Conservation (phyloP, 2,797 vertebrate genomes). For the Sebastes diploproa region DNA sequence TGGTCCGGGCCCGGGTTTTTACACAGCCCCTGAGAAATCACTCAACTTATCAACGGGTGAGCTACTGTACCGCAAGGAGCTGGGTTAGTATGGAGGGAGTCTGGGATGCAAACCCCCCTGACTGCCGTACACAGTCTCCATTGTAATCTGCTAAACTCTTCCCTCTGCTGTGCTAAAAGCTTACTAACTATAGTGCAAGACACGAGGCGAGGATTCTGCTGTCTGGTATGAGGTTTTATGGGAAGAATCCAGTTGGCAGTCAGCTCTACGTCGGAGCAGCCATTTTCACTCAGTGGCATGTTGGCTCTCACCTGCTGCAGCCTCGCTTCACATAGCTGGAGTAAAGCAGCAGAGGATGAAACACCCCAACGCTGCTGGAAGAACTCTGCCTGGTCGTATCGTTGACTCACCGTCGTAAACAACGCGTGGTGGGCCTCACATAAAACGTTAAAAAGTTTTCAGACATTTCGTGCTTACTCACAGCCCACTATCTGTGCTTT, state of each 20-base stretch:
- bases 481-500: slow-evolving; percentile 46
- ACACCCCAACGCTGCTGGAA: slow-evolving; percentile 4
- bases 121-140: slow-evolving; percentile 53
- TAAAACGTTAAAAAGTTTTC: slow-evolving; percentile 43
- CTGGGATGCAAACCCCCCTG: slow-evolving; percentile 53
- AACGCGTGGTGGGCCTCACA: slow-evolving; percentile 26
- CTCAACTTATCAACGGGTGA: slow-evolving; percentile 78
- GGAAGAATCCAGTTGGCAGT: slow-evolving; percentile 30
- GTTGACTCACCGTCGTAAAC: slow-evolving; percentile 56
- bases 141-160: slow-evolving; percentile 58
- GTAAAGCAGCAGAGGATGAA: slow-evolving; percentile 11
- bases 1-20: slow-evolving; percentile 63
- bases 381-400: slow-evolving; percentile 6
- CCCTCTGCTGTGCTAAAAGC: slow-evolving; percentile 44
- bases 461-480: slow-evolving; percentile 53
- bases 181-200: slow-evolving; percentile 32
- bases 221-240: slow-evolving; percentile 8
- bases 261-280: neutral
- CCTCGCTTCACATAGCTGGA: slow-evolving; percentile 7
- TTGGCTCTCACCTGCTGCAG: slow-evolving; percentile 14
- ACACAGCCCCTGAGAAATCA: slow-evolving; percentile 82
- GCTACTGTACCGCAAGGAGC: slow-evolving; percentile 77
- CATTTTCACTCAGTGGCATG: slow-evolving; percentile 16
- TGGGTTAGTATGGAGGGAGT: slow-evolving; percentile 51
- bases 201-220: slow-evolving; percentile 15